A percentile compares a stretch with the other conserved stretches of the same genome.
Evolutionary conservation across 2,113 vertebrate genomes (phyloP).

Genomic region (Sylvietta virens): DNA sequence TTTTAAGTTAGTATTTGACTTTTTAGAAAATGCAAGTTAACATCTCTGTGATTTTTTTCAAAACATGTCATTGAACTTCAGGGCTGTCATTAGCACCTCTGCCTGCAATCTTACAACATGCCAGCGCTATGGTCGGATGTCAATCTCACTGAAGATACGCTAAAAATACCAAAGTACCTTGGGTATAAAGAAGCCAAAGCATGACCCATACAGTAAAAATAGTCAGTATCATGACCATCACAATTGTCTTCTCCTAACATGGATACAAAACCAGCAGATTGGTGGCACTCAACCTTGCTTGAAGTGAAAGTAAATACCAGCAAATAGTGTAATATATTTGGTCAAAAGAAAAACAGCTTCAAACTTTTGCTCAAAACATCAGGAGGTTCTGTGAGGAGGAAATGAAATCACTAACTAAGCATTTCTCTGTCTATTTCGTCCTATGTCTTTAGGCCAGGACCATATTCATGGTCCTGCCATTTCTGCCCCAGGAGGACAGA

Average conservation of each 20-base stretch:
- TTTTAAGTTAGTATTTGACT: not conserved
- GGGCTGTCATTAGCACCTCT: conserved; percentile 7
- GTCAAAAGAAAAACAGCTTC: not conserved
- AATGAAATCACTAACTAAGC: not conserved
- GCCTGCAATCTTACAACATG: not conserved
- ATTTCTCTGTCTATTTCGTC: not conserved
- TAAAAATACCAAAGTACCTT: conserved; percentile 45
- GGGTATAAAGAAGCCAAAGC: conserved; percentile 3
- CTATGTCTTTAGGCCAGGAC: not conserved
- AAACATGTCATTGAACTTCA: not conserved
- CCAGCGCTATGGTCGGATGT: not conserved
- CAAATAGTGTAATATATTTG: not conserved
- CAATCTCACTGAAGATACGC: conserved; percentile 10
- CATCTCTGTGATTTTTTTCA: not conserved
- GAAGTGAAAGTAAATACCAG: not conserved
- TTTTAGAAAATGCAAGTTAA: not conserved
- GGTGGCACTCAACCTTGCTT: not conserved
- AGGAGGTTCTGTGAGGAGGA: not conserved
- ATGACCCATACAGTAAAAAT: conserved; percentile 25
- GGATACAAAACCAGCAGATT: not conserved
- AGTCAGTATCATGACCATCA: not conserved
- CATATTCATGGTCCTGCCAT: not conserved
- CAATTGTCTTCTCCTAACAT: not conserved
- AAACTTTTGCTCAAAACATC: not conserved
- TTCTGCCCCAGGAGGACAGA: not conserved